Percentiles rank a stretch among this genome's conserved stretches.
Evolutionary conservation across 2,113 vertebrate genomes (phyloP).

Genomic region (Nesogale talazaci): DNA sequence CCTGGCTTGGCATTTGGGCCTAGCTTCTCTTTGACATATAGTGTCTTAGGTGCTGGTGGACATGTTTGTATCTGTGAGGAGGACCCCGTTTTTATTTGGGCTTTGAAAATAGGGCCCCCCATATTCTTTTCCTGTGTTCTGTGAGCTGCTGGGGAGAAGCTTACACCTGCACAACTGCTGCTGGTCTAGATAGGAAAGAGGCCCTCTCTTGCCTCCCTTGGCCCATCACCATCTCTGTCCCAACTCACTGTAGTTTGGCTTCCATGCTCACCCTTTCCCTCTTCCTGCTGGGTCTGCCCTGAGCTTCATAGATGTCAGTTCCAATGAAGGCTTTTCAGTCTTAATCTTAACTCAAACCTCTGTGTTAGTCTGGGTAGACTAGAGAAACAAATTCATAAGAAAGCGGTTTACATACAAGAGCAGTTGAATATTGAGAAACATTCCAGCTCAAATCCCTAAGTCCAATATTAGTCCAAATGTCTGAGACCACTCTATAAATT

Average conservation of each 20-base stretch:
- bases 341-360: background rate
- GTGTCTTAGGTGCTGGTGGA: no score
- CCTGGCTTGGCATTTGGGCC: background rate
- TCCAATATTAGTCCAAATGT: no score
- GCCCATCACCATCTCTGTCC: background rate
- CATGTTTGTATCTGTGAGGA: no score
- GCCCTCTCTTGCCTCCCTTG: background rate
- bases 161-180: background rate
- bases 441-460: no score
- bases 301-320: background rate
- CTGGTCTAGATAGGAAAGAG: background rate
- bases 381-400: no score
- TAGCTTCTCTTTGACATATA: no score
- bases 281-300: background rate
- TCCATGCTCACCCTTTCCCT: background rate
- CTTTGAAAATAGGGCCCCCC: conserved; percentile 17
- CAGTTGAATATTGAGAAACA: no score
- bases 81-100: background rate
- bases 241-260: background rate
- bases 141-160: background rate
- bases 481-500: no score
- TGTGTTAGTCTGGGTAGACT: no score
- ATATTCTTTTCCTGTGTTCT: background rate
- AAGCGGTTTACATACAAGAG: no score
- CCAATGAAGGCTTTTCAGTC: background rate